Evolutionary conservation across 2,888 invertebrate species (phyloP).

Genomic region (Dichetophora obliterata): DNA sequence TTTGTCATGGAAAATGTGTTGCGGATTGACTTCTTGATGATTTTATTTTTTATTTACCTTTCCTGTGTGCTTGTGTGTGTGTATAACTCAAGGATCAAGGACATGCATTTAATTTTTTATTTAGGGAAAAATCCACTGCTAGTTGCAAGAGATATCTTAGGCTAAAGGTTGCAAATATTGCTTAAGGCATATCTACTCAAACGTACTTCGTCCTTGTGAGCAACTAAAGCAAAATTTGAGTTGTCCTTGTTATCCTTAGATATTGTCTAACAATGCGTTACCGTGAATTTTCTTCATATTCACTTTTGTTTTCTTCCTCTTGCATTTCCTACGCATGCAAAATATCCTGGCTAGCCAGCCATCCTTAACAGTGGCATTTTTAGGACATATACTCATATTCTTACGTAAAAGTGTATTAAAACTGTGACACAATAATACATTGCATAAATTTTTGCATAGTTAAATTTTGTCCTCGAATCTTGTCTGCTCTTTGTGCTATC

Average conservation of each 20-base stretch:
- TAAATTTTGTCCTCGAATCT: neutral
- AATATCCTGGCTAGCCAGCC: neutral
- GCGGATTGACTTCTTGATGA: slow-evolving; percentile 64
- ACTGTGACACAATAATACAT: neutral
- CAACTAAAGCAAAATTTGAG: neutral
- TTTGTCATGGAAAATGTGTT: slow-evolving; percentile 46
- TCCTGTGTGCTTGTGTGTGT: neutral
- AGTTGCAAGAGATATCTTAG: neutral
- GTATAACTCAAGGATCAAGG: neutral
- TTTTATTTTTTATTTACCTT: slow-evolving; percentile 49
- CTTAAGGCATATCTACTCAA: neutral
- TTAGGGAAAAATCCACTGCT: neutral
- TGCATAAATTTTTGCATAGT: neutral
- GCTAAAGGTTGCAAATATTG: neutral
- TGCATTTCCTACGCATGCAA: neutral
- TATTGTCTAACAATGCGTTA: slow-evolving; percentile 11
- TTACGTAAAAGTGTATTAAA: slow-evolving; percentile 34
- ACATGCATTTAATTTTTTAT: neutral
- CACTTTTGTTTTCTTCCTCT: neutral
- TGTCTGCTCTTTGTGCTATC: neutral
- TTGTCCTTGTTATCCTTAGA: neutral
- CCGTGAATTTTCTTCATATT: slow-evolving; percentile 29
- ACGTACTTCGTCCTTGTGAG: neutral
- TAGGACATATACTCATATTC: neutral
- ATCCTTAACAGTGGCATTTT: neutral